Evolutionary conservation across 30 jellyfish, hydroid and myxozoan genomes (phyloP).

Genomic region (Pseudorhiza aurosa): DNA sequence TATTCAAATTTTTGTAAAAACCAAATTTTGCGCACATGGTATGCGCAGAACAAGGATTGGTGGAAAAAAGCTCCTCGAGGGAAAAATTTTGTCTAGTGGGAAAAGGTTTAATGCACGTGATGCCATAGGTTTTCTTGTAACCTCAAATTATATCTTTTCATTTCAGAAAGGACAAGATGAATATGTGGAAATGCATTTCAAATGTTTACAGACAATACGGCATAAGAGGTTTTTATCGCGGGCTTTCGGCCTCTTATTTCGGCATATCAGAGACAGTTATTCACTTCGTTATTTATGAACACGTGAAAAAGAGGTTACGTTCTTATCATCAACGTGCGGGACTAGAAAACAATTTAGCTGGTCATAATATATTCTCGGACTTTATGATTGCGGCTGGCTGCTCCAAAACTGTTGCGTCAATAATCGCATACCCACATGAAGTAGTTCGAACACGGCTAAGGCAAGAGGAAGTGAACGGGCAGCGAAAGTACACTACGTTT

Average conservation of each 20-base stretch:
- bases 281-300: constrained; percentile 95
- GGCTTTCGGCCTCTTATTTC: constrained; percentile 95
- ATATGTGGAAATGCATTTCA: constrained; percentile 62
- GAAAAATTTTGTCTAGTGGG: too few species aligned
- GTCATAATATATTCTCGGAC: constrained; percentile 86
- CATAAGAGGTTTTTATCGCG: constrained; percentile 94
- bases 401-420: constrained; percentile 93
- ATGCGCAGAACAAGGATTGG: too few species aligned
- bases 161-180: constrained; percentile 58
- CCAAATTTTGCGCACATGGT: too few species aligned
- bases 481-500: constrained; percentile 76
- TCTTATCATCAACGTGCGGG: constrained; percentile 63
- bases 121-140: too few species aligned
- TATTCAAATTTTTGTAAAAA: too few species aligned
- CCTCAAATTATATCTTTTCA: not conserved
- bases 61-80: too few species aligned
- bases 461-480: constrained; percentile 83
- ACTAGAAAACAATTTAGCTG: constrained; percentile 37
- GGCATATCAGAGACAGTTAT: constrained; percentile 96
- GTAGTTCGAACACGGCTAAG: constrained; percentile 98
- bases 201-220: constrained; percentile 83
- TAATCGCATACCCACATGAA: constrained; percentile 96
- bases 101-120: too few species aligned
- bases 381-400: constrained; percentile 97
- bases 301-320: constrained; percentile 79